phyloP scores from a whole-genome alignment of 2,888 invertebrate species.

The Shargacucullia verbasci region DNA sequence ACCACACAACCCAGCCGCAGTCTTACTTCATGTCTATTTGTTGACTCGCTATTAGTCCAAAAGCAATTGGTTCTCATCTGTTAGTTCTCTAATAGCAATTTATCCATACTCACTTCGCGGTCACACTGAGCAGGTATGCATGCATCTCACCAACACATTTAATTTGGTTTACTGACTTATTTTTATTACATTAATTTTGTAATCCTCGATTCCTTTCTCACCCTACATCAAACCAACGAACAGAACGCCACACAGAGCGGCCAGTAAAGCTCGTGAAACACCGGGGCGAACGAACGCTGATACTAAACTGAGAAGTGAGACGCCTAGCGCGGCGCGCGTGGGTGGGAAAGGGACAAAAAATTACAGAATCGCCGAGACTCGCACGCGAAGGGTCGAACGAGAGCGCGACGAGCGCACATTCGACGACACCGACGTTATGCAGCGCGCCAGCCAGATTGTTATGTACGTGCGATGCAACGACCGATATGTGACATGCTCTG shows the following conservation, averaged over 20 bases:
- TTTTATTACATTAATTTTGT: conserved; percentile 69
- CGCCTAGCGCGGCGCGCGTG: conserved; percentile 65
- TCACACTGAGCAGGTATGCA: conserved; percentile 56
- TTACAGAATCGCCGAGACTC: conserved; percentile 85
- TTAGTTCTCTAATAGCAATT: conserved; percentile 53
- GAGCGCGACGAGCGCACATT: conserved; percentile 90
- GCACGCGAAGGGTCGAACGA: conserved; percentile 84
- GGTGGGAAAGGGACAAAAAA: conserved; percentile 77
- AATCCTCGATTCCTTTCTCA: conserved; percentile 65
- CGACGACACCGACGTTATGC: conserved; percentile 94
- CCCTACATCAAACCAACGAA: conserved; percentile 50
- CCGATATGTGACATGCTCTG: conserved; percentile 56
- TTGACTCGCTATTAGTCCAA: conserved; percentile 49
- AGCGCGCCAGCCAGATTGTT: conserved; percentile 95
- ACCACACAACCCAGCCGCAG: conserved; percentile 18
- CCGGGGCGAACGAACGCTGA: conserved; percentile 62
- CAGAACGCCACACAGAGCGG: conserved; percentile 76
- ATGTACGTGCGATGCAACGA: conserved; percentile 90
- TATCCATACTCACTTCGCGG: conserved; percentile 51
- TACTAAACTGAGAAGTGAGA: conserved; percentile 65
- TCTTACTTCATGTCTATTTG: conserved; percentile 38
- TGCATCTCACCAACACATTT: conserved; percentile 58
- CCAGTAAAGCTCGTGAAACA: conserved; percentile 69
- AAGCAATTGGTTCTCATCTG: conserved; percentile 49
- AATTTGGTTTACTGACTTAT: conserved; percentile 60